phyloP scores from a whole-genome alignment of 2,113 vertebrate species.

The Fregetta grallaria region DNA sequence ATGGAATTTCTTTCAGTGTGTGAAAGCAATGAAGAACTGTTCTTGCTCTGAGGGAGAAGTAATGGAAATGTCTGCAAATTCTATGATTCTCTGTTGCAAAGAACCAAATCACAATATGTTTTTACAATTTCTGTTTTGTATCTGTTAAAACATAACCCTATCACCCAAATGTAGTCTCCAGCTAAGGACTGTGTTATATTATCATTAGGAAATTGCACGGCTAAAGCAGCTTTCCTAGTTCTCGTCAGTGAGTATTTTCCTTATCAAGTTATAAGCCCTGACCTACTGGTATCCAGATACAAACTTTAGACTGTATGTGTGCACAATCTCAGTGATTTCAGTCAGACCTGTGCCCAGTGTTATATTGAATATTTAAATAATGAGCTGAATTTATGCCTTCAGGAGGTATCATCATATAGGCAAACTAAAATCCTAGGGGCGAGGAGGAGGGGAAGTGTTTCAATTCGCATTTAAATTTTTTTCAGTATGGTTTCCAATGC shows the following conservation, averaged over 20 bases:
- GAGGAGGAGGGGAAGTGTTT: rapidly evolving
- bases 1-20: background rate
- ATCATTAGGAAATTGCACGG: background rate
- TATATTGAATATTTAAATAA: background rate
- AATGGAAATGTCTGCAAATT: background rate
- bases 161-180: background rate
- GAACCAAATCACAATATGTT: background rate
- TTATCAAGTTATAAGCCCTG: background rate
- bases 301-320: background rate
- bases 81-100: background rate
- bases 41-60: background rate
- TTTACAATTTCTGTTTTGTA: background rate
- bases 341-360: background rate
- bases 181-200: background rate
- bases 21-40: background rate
- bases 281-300: background rate
- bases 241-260: background rate
- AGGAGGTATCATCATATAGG: background rate
- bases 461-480: conserved; percentile 15
- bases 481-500: conserved; percentile 32
- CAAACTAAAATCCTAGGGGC: background rate
- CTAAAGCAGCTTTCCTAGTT: background rate
- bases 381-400: background rate
- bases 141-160: background rate
- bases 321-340: background rate